Percentiles rank a stretch among this genome's conserved stretches.
phyloP scores from a whole-genome alignment of 2,113 vertebrate genomes.

The Mobula hypostoma region DNA sequence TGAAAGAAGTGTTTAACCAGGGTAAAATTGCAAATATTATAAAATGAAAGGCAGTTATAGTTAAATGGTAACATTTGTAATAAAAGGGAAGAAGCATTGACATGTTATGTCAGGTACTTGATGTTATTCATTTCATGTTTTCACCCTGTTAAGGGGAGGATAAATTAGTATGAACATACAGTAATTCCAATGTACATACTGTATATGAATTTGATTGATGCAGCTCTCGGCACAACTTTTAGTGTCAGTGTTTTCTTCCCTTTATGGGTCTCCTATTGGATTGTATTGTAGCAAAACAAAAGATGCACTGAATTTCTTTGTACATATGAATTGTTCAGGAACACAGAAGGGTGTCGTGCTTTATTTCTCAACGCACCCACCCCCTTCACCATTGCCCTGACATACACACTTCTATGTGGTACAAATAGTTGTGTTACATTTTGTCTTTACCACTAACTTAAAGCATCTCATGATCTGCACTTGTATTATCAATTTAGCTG shows the following conservation, averaged over 20 bases:
- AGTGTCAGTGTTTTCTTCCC: conserved; percentile 32
- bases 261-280: neutral
- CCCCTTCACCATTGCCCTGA: too few species aligned
- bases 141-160: neutral
- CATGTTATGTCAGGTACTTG: conserved; percentile 7
- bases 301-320: conserved; percentile 37
- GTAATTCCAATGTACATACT: conserved; percentile 36
- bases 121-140: conserved; percentile 25
- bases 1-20: conserved; percentile 32
- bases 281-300: conserved; percentile 30
- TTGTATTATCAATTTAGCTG: conserved; percentile 12
- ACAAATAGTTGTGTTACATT: conserved; percentile 28
- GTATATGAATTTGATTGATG: conserved; percentile 35
- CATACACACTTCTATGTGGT: neutral
- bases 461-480: conserved; percentile 28
- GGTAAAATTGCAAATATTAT: conserved; percentile 25
- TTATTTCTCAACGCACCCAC: neutral
- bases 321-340: conserved; percentile 32
- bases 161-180: conserved; percentile 20
- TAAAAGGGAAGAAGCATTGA: conserved; percentile 31
- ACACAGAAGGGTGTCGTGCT: neutral
- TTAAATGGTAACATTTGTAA: conserved; percentile 22
- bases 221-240: conserved; percentile 31
- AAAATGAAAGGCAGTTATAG: conserved; percentile 5
- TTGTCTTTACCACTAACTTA: conserved; percentile 23